These are phyloP conservation scores for Rhogogaster chlorosoma DNA, from an alignment of 2,888 invertebrate genomes.

Conservation along the genomic window DNA sequence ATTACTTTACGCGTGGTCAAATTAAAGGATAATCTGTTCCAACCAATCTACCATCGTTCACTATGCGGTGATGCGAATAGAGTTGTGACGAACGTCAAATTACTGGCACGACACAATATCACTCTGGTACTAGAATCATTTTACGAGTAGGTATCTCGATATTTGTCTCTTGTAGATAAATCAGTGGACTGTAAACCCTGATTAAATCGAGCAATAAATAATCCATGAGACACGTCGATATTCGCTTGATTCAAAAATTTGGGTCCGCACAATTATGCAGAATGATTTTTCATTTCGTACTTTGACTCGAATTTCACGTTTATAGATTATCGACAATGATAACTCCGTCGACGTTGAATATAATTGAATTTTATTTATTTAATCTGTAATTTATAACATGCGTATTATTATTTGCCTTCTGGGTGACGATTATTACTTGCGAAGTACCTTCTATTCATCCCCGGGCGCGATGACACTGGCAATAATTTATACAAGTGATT, in stretches of 20 bases:
- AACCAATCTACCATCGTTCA: slow-evolving; percentile 13
- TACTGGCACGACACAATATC: neutral
- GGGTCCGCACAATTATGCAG: neutral
- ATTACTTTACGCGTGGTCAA: slow-evolving; percentile 19
- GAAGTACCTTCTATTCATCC: neutral
- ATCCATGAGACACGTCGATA: neutral
- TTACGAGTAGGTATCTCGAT: neutral
- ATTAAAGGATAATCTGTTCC: slow-evolving; percentile 28
- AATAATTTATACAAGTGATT: neutral
- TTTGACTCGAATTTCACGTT: neutral
- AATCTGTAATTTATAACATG: neutral
- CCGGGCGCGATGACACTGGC: neutral
- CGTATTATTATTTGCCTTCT: neutral
- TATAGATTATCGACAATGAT: neutral
- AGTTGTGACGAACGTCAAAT: neutral
- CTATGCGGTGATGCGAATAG: neutral
- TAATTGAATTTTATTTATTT: neutral
- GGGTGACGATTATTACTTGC: neutral
- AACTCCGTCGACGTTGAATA: neutral
- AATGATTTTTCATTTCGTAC: neutral
- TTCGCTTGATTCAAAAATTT: neutral
- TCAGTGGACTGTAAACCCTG: neutral
- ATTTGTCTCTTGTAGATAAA: neutral
- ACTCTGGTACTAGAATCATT: neutral
- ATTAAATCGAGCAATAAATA: neutral